Conservation (phyloP, 2,888 invertebrate genomes). For the Melanchra persicariae region DNA sequence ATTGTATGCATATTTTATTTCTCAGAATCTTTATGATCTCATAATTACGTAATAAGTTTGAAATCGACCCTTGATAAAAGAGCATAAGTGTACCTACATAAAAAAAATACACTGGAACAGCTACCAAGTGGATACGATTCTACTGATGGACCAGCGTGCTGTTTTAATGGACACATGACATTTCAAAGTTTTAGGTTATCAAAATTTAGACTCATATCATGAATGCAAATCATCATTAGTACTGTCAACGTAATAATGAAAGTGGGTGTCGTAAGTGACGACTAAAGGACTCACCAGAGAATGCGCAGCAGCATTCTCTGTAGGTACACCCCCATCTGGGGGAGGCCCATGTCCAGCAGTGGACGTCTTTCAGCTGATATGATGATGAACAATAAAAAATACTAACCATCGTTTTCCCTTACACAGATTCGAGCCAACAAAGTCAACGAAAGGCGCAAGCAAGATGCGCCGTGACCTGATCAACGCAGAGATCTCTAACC, state of each 20-base stretch:
- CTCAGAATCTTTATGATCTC: neutral
- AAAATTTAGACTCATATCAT: neutral
- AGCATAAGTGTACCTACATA: neutral
- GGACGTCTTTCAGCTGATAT: too few relatives aligned
- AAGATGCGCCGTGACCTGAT: slow-evolving; percentile 99
- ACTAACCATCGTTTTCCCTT: neutral
- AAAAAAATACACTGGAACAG: neutral
- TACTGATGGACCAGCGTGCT: neutral
- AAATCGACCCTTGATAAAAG: neutral
- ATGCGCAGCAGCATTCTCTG: too few relatives aligned
- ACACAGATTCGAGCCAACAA: slow-evolving; percentile 96
- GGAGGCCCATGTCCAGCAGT: too few relatives aligned
- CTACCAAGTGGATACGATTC: neutral
- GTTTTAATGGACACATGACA: neutral
- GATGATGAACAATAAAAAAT: neutral
- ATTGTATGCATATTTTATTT: neutral
- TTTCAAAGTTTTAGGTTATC: neutral
- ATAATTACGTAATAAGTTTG: neutral
- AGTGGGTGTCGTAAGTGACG: too few relatives aligned
- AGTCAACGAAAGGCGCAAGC: slow-evolving; percentile 99
- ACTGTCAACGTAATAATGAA: too few relatives aligned
- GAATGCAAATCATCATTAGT: too few relatives aligned
- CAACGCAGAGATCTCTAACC: slow-evolving; percentile 99
- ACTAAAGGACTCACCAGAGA: too few relatives aligned
- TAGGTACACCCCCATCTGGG: too few relatives aligned